Evolutionary conservation across 2,113 vertebrate species (phyloP), one percentile per base, ranked within the genome.

Genomic region (Centropus bengalensis): DNA sequence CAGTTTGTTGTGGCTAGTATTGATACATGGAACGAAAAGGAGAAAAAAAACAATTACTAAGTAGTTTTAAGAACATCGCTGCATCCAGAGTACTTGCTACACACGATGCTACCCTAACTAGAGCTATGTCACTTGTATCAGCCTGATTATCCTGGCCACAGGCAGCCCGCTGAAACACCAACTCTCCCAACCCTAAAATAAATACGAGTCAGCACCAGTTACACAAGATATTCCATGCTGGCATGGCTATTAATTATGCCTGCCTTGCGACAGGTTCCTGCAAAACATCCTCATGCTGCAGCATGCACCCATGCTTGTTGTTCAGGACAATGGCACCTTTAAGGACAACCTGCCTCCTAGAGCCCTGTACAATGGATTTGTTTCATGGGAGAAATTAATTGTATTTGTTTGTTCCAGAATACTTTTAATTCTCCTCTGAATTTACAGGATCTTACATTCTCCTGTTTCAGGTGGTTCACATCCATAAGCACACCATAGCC

Each of bases 1-100:
- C 97, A 99, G 95, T 77, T 99, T 98, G 97, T 99, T 99, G 95
- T 99, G 99, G 96, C 99, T 99, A 86, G 56, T 24, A 32, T 66
- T 63, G 88, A 75, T 52, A 88, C 14, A 82, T 2, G n/a, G 75
- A 60, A 86, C 44, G 71, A 55, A 73, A 73, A 83, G 68, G 30
- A 21, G 36, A 36, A 36, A n/a, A 63, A 88, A 36, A 33, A 1
- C 12, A 40, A 54, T 70, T 7, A 47, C 11, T 21, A 17, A 49
- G 52, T 2, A 5, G 15, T 9, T 88, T 49, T 45, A 12, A 63
- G 58, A 38, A 20, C 9, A 7, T 0, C 32, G 45, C 17, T 11
- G 20, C 55, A 38, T 4, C 5, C 16, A n/a, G 44, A 58, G n/a
- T 8, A 10, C 9, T 28, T 36, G 21, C 23, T 22, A 45, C 33